phyloP scores from a whole-genome alignment of 2,888 invertebrate species.

The Thalpophila matura region DNA sequence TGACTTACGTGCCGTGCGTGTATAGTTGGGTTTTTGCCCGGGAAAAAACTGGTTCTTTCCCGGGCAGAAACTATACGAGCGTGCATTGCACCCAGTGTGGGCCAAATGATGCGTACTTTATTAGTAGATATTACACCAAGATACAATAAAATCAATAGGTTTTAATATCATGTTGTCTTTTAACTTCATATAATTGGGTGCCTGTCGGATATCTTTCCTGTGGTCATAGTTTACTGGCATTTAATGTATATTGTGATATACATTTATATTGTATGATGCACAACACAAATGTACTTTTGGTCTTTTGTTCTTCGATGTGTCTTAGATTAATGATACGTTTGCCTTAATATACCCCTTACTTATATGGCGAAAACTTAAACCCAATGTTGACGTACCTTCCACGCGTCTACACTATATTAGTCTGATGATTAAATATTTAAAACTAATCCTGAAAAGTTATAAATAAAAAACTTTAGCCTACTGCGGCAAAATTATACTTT shows the following conservation, averaged over 20 bases:
- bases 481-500: constrained; percentile 10
- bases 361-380: constrained; percentile 50
- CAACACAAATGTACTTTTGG: constrained; percentile 1
- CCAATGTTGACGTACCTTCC: constrained; percentile 29
- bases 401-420: constrained; percentile 16
- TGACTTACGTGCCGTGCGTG: no score
- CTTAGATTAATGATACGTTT: constrained; percentile 21
- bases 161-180: no score
- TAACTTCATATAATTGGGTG: no score
- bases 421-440: constrained; percentile 17
- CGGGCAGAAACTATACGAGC: no score
- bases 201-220: no score
- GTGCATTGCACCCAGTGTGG: no score
- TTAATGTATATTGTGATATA: not conserved
- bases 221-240: not conserved
- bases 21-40: no score
- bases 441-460: constrained; percentile 36
- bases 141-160: no score
- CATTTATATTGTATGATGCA: not conserved
- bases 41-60: no score
- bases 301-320: not conserved
- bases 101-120: no score
- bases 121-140: no score
- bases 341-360: constrained; percentile 23
- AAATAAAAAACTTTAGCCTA: constrained; percentile 25